Percentiles rank a stretch among this genome's conserved stretches.
phyloP scores from a whole-genome alignment of 2,888 invertebrate species.

The Colostygia pectinataria region DNA sequence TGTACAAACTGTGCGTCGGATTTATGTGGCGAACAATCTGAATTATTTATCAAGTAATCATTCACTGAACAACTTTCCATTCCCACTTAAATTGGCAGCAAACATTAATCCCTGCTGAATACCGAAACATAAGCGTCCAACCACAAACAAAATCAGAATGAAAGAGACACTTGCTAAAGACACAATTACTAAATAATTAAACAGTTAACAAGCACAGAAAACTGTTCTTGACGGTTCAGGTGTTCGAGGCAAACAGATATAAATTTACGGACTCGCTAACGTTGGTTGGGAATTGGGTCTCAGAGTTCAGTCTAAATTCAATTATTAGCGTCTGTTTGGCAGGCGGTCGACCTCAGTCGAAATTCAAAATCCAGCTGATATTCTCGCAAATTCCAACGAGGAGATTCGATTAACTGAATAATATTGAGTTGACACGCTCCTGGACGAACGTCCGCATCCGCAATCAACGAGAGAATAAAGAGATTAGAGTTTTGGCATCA shows the following conservation, averaged over 20 bases:
- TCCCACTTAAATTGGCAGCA: constrained; percentile 7
- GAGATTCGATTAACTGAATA: constrained; percentile 50
- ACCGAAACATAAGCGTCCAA: constrained; percentile 12
- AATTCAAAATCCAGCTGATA: constrained; percentile 37
- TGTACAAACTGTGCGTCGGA: too few species aligned
- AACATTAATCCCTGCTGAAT: constrained; percentile 7
- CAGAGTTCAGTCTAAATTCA: constrained; percentile 49
- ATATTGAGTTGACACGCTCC: constrained; percentile 47
- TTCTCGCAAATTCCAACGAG: constrained; percentile 36
- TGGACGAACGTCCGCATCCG: constrained; percentile 32
- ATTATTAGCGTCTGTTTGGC: constrained; percentile 49
- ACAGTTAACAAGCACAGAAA: constrained; percentile 29
- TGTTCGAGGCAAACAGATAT: constrained; percentile 48
- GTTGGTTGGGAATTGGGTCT: constrained; percentile 37
- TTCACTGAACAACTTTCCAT: constrained; percentile 1
- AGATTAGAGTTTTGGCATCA: constrained; percentile 32
- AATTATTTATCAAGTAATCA: background rate
- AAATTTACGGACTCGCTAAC: constrained; percentile 40
- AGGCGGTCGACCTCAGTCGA: constrained; percentile 36
- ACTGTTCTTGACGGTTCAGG: constrained; percentile 34
- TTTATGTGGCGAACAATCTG: too few species aligned
- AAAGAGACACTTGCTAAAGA: constrained; percentile 25
- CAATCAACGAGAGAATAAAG: constrained; percentile 42
- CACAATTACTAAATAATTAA: constrained; percentile 32
- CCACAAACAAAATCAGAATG: constrained; percentile 13